Base-by-base conservation (phyloP, 2,113 vertebrate genomes). In the Boleophthalmus pectinirostris region DNA sequence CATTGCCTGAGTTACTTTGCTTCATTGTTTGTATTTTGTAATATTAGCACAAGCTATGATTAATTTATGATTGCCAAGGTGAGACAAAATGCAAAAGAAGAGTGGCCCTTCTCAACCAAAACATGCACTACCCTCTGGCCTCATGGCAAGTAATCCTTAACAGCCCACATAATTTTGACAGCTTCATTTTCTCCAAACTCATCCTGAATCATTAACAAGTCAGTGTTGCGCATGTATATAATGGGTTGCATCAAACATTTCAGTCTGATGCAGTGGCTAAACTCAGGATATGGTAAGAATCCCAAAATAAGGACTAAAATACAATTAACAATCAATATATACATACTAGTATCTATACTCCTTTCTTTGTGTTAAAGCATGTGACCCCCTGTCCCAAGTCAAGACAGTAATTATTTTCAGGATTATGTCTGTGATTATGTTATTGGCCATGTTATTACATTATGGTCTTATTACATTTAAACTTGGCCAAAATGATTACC, bases 111-210 rank as follows among this genome's bases (percentile, higher is more conserved):
- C 60, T 35, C 15, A n/a, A 5, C 33, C 20, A 21, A 21, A 64
- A 12, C 5, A 64, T 16, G 33, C 61, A 11, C 63, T 73, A 47
- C 65, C 65, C 75, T 74, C 29, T 65, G 70, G 86, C 87, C 79
- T 76, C 25, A 65, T 70, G 84, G 80, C 74, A 72, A 3, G 75
- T 79, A 73, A 38, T n/a, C 61, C 33, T n/a, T 43, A 64, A 43
- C 18, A 64, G 18, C 16, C 11, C 15, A 21, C 68, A 69, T 85
- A 67, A 64, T 75, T 78, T 69, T 77, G 79, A 65, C 16, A 9
- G 68, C 80, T 85, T 85, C 69, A 78, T 82, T 85, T 85, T 82
- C 83, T 74, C 66, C 68, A 72, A 73, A 86, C 81, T 75, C 81
- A 75, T 66, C 75, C 68, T 53, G 73, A 70, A 69, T 81, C 80